Evolutionary conservation across 2,113 vertebrate genomes (phyloP).

Genomic region (Sula dactylatra): DNA sequence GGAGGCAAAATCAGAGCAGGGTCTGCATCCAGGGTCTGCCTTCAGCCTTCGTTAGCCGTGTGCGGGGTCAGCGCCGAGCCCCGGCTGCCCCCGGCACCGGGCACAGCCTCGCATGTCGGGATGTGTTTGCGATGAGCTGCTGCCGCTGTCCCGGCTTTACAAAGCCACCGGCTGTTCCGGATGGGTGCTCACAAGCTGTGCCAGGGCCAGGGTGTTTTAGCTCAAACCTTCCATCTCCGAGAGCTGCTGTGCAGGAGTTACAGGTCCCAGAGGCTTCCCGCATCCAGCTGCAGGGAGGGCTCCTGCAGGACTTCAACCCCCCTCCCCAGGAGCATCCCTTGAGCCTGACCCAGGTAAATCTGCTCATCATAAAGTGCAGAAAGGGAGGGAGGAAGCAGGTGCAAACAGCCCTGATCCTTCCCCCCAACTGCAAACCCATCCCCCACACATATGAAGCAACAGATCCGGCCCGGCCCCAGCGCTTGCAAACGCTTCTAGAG

Average conservation of each 20-base stretch:
- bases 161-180: neutral
- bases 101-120: rapidly evolving
- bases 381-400: neutral
- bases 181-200: rapidly evolving
- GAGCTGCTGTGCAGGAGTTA: neutral
- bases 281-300: no score
- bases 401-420: no score
- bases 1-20: rapidly evolving
- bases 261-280: neutral
- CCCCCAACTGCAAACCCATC: neutral
- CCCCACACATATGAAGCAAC: neutral
- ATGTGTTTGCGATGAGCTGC: rapidly evolving
- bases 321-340: neutral
- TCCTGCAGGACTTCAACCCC: neutral
- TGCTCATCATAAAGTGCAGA: rapidly evolving
- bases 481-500: neutral
- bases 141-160: rapidly evolving
- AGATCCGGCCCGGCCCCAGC: rapidly evolving
- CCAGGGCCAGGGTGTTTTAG: neutral
- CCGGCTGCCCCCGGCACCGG: rapidly evolving
- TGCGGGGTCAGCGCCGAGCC: rapidly evolving
- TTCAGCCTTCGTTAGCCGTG: rapidly evolving
- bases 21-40: rapidly evolving
- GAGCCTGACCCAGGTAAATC: neutral
- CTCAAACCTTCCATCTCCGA: rapidly evolving